phyloP scores from a whole-genome alignment of 1,140 invertebrate genomes.

The Phortica variegata region DNA sequence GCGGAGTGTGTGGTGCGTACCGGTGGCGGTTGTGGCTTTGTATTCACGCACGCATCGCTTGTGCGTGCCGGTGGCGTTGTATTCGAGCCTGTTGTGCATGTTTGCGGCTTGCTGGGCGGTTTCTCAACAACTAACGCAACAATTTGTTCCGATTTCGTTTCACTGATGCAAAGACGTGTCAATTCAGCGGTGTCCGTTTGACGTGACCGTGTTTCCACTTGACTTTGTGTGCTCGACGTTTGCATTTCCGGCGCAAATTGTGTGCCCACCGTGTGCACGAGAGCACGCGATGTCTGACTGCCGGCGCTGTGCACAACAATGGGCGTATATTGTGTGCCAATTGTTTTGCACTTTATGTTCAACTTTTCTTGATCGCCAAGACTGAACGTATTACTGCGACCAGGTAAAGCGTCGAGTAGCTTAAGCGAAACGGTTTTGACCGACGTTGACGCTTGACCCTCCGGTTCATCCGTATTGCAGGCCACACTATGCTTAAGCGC shows the following conservation, averaged over 20 bases:
- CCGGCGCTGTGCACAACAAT: constrained; percentile 19
- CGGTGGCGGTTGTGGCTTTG: constrained; percentile 4
- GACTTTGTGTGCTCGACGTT: constrained; percentile 25
- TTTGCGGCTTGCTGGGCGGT: constrained; percentile 3
- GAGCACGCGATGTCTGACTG: constrained; percentile 31
- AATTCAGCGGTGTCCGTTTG: constrained; percentile 43
- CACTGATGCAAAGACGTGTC: constrained; percentile 25
- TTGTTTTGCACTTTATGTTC: constrained; percentile 30
- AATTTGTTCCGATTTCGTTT: constrained; percentile 34
- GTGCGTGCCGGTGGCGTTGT: constrained; percentile 15
- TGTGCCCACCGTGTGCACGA: constrained; percentile 22
- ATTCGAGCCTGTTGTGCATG: constrained; percentile 29
- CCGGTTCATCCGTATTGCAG: constrained; percentile 57
- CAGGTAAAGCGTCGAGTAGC: constrained; percentile 17
- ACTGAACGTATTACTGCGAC: constrained; percentile 50
- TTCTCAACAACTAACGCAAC: constrained; percentile 13
- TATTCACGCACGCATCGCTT: constrained; percentile 16
- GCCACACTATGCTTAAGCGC: constrained; percentile 55
- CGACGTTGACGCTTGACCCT: constrained; percentile 26
- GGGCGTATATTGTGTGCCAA: constrained; percentile 35
- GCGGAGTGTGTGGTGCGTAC: constrained; percentile 25
- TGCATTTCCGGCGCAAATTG: constrained; percentile 36
- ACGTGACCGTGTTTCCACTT: constrained; percentile 16
- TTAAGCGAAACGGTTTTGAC: constrained; percentile 20
- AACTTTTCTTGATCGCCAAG: constrained; percentile 41